Conservation (phyloP, 2,113 vertebrate genomes). For the Caranx melampygus region DNA sequence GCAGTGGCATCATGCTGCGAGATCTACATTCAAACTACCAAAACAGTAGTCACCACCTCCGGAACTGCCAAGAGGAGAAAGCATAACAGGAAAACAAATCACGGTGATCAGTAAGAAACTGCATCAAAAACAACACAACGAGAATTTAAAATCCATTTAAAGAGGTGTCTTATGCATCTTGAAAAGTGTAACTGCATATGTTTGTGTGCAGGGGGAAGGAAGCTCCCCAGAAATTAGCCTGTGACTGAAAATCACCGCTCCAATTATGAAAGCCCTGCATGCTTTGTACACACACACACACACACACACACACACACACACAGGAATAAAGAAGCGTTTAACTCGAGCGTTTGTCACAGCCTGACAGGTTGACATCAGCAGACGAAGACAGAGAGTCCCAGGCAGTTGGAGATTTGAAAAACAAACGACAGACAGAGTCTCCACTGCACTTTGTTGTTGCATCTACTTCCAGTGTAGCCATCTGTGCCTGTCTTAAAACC, state of each 20-base stretch:
- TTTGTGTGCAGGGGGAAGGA: background rate
- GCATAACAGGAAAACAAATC: background rate
- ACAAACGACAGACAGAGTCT: constrained; percentile 51
- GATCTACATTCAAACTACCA: background rate
- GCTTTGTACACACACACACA: constrained; percentile 42
- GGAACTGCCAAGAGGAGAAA: background rate
- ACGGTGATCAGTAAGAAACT: background rate
- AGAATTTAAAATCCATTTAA: background rate
- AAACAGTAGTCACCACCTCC: background rate
- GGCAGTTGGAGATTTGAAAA: constrained; percentile 61
- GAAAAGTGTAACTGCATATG: background rate
- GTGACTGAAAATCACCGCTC: constrained; percentile 12
- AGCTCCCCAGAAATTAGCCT: constrained; percentile 10
- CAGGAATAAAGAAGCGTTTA: constrained; percentile 42
- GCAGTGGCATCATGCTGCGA: background rate
- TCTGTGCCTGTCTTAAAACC: constrained; percentile 42
- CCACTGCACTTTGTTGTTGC: constrained; percentile 30
- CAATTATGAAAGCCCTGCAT: constrained; percentile 38
- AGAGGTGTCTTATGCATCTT: background rate
- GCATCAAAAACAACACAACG: background rate
- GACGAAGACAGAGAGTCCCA: constrained; percentile 51
- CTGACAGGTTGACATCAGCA: constrained; percentile 65
- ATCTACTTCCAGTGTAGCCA: constrained; percentile 49
- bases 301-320: constrained; percentile 40
- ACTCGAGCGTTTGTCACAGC: constrained; percentile 31